Conservation (phyloP, 1,140 invertebrate genomes). For the Drosophila repleta region DNA sequence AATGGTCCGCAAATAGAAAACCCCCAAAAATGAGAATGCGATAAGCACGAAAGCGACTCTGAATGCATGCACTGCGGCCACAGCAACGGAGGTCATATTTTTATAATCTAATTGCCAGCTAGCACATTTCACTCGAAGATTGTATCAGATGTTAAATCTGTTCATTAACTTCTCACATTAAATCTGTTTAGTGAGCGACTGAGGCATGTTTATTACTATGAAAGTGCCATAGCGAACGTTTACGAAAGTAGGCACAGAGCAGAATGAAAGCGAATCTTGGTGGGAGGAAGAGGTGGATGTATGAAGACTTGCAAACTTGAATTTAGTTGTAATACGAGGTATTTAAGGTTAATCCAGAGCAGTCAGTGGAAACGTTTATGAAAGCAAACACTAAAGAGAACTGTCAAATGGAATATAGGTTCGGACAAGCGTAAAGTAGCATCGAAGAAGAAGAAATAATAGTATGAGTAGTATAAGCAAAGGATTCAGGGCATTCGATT, state of each 20-base stretch:
- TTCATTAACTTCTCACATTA: neutral
- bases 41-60: constrained; percentile 22
- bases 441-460: too few species aligned
- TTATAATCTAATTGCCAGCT: constrained; percentile 10
- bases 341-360: neutral
- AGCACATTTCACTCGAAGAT: neutral
- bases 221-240: neutral
- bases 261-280: neutral
- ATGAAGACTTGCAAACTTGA: too few species aligned
- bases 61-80: constrained; percentile 1
- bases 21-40: constrained; percentile 7
- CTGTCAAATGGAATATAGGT: neutral
- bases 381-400: neutral
- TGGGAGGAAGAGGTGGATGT: too few species aligned
- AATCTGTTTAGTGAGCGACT: neutral
- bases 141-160: neutral
- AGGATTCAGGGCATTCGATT: too few species aligned
- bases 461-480: too few species aligned
- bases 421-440: too few species aligned
- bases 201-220: too few species aligned
- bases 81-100: constrained; percentile 2
- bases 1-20: constrained; percentile 16
- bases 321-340: too few species aligned
- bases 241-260: neutral
- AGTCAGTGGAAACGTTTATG: neutral